Percentiles rank a stretch among this genome's conserved stretches.
phyloP scores from a whole-genome alignment of 92 coral and sea anemone genomes.

The Palythoa heliodiscus region DNA sequence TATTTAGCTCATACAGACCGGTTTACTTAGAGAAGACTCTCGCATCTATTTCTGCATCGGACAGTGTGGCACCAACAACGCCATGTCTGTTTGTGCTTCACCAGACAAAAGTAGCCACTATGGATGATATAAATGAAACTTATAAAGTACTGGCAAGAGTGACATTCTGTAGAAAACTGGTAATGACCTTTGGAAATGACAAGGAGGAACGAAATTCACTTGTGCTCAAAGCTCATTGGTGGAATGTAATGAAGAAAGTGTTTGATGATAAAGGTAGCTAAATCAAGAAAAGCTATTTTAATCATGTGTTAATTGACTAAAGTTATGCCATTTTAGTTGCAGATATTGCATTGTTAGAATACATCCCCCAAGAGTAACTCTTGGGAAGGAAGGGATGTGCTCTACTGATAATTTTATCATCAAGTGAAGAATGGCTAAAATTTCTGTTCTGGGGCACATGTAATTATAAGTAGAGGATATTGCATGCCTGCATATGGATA shows the following conservation, averaged over 20 bases:
- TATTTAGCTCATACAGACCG: slow-evolving; percentile 92
- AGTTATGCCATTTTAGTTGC: background rate
- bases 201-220: slow-evolving; percentile 77
- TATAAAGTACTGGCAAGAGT: slow-evolving; percentile 80
- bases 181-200: slow-evolving; percentile 93
- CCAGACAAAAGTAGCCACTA: slow-evolving; percentile 73
- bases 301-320: too few species aligned
- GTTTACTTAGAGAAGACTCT: slow-evolving; percentile 83
- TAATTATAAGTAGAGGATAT: too few species aligned
- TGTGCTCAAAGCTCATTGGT: slow-evolving; percentile 88
- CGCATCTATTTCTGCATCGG: slow-evolving; percentile 82
- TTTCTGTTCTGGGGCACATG: too few species aligned
- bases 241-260: slow-evolving; percentile 86
- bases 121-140: slow-evolving; percentile 86
- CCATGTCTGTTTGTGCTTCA: slow-evolving; percentile 90
- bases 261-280: slow-evolving; percentile 84
- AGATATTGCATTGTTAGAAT: too few species aligned
- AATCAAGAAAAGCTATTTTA: too few species aligned
- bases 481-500: too few species aligned
- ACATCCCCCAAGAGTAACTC: too few species aligned
- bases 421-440: background rate
- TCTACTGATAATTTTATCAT: too few species aligned
- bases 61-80: slow-evolving; percentile 77
- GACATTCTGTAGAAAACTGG: slow-evolving; percentile 88
- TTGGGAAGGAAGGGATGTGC: too few species aligned